Evolutionary conservation across 1,140 invertebrate genomes (phyloP).

Genomic region (Danaus melanippus): DNA sequence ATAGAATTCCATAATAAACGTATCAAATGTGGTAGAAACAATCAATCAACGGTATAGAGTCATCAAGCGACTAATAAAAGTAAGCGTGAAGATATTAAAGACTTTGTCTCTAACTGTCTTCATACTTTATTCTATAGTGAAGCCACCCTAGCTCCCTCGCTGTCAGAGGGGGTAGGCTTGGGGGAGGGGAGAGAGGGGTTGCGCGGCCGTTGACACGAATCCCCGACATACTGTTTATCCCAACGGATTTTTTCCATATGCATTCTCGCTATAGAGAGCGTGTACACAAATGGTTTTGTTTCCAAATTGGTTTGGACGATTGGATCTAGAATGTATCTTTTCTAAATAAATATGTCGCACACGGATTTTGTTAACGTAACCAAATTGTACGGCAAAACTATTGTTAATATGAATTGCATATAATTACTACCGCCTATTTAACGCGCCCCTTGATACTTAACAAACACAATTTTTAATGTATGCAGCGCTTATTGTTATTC

Average conservation of each 20-base stretch:
- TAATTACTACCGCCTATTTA: too few relatives aligned
- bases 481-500: too few relatives aligned
- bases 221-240: conserved; percentile 56
- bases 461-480: too few relatives aligned
- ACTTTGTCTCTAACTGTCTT: conserved; percentile 42
- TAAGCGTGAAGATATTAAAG: conserved; percentile 45
- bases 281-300: conserved; percentile 51
- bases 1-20: too few relatives aligned
- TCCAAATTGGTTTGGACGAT: conserved; percentile 3
- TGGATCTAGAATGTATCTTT: too few relatives aligned
- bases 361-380: too few relatives aligned
- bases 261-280: conserved; percentile 35
- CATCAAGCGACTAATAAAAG: conserved; percentile 39
- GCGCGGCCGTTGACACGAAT: conserved; percentile 65
- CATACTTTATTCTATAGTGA: conserved; percentile 51
- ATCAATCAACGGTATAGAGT: conserved; percentile 48
- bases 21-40: conserved; percentile 16
- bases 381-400: too few relatives aligned
- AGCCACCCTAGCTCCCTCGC: conserved; percentile 51
- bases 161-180: conserved; percentile 17
- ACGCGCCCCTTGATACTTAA: too few relatives aligned
- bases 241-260: conserved; percentile 57
- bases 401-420: too few relatives aligned
- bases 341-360: too few relatives aligned
- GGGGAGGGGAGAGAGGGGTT: conserved; percentile 25